Evolutionary conservation across 2,888 invertebrate species (phyloP).

Genomic region (Serripes groenlandicus): DNA sequence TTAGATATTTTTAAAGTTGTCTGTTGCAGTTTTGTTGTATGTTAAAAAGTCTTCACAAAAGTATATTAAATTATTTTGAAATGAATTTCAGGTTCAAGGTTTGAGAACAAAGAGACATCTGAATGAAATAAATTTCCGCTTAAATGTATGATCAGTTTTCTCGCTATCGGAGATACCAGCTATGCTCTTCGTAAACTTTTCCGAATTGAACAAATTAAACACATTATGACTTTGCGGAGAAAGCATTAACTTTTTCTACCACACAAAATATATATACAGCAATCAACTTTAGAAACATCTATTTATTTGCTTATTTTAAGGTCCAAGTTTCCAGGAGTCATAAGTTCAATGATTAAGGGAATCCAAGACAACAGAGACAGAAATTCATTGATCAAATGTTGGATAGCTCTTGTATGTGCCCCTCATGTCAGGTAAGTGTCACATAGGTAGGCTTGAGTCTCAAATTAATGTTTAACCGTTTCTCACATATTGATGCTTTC

Average conservation of each 20-base stretch:
- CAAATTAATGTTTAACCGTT: too few species aligned
- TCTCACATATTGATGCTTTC: too few species aligned
- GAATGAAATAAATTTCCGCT: not conserved
- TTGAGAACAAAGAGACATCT: too few species aligned
- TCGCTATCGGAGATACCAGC: not conserved
- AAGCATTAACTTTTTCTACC: not conserved
- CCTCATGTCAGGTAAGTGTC: slow-evolving; percentile 80
- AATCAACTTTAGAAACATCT: not conserved
- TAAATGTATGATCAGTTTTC: not conserved
- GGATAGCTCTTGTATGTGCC: slow-evolving; percentile 79
- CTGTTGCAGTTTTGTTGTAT: too few species aligned
- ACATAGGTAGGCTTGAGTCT: too few species aligned
- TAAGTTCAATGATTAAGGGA: slow-evolving; percentile 14
- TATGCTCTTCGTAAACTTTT: not conserved
- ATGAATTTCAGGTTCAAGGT: too few species aligned
- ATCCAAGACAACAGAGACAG: not conserved
- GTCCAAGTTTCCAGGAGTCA: not conserved
- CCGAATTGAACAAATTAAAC: not conserved
- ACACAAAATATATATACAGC: not conserved
- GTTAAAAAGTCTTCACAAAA: too few species aligned
- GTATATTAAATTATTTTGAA: too few species aligned
- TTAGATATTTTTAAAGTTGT: too few species aligned
- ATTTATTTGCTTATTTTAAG: not conserved
- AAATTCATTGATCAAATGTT: slow-evolving; percentile 55
- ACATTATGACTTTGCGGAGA: not conserved